Base-by-base conservation (phyloP, 2,113 vertebrate species). In the Miniopterus natalensis region DNA sequence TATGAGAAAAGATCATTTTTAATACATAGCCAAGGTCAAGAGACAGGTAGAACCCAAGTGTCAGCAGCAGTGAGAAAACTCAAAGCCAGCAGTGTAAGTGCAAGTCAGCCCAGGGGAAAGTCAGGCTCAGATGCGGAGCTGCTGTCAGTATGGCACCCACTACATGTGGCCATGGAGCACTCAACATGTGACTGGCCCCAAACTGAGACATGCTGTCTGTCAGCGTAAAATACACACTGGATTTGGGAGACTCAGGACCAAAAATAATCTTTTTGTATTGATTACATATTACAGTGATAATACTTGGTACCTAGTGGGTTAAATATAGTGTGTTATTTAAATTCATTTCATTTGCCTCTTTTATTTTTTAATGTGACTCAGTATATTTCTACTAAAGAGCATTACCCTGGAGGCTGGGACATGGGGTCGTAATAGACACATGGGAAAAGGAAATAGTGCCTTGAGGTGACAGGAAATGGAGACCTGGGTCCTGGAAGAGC, bases 11-110 rank as follows among this genome's bases (percentile, higher is more conserved):
- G 42, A 45, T 5, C 6, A 70, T 47, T 80, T 71, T 85, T n/a
- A 92, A 45, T 4, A 42, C 8, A 31, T 1, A 78, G 74, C 45
- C 59, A 81, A 23, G 59, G 21, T 85, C 65, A 88, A 71, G 77
- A 88, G 20, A 68, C 8, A 88, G 40, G 13, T 42, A 42, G 75
- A 40, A 80, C 45, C 36, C 23, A 7, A 55, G 92, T n/a, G 20
- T 83, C 83, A 91, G 63, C 25, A 63, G 65, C n/a, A 53, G 23
- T 10, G 31, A 75, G 77, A 92, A 92, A 92, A 84, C 7, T 2
- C 65, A 57, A 74, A 80, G 42, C 14, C 12, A 42, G 20, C 55
- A 4, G 45, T 57, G 6, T 23, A 25, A 25, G 20, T 18, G 73
- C 29, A 25, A 25, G 47, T 8, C 0, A 2, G 36, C 40, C 45